Conservation (phyloP, 2,888 invertebrate genomes). For the Invenusta paracnida region DNA sequence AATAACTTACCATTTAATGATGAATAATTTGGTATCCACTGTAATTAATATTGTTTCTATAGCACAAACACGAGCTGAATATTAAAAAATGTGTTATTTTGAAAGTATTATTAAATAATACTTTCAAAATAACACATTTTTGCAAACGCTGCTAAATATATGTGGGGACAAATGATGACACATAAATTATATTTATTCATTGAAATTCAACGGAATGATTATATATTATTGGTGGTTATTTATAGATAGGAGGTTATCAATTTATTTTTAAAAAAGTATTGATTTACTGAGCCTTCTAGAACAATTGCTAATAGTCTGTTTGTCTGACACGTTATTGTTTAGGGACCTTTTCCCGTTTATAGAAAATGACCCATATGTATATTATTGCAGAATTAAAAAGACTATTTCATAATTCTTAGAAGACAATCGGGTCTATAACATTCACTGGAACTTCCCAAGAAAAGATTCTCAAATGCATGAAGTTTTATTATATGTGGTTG, state of each 20-base stretch:
- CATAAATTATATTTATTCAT: not conserved
- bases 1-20: not conserved
- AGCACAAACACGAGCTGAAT: not conserved
- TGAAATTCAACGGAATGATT: not conserved
- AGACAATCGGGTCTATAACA: too few relatives aligned
- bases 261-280: too few relatives aligned
- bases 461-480: too few relatives aligned
- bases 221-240: not conserved
- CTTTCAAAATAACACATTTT: not conserved
- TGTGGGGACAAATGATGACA: not conserved
- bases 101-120: too few relatives aligned
- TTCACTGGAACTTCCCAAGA: too few relatives aligned
- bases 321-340: too few relatives aligned
- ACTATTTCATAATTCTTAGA: too few relatives aligned
- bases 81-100: too few relatives aligned
- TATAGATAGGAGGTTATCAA: not conserved
- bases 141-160: not conserved
- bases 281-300: too few relatives aligned
- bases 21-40: not conserved
- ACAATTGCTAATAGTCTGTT: too few relatives aligned
- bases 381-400: too few relatives aligned
- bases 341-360: not conserved
- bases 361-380: not conserved
- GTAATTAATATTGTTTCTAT: not conserved
- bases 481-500: too few relatives aligned